Conservation (phyloP, 2,888 invertebrate species). For the Chouioia cunea region DNA sequence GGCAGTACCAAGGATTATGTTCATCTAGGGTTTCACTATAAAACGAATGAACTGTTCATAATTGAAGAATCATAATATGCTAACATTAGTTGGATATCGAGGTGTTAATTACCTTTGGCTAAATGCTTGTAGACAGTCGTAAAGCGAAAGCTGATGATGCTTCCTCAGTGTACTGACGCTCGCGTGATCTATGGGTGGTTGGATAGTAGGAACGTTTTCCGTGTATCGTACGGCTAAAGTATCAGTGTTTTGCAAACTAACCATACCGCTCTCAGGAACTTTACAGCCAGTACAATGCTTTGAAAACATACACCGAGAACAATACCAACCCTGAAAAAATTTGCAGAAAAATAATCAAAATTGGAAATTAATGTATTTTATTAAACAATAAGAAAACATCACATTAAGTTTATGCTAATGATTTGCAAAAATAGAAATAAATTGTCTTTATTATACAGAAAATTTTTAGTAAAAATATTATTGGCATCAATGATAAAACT, state of each 20-base stretch:
- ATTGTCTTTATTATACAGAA: too few species aligned
- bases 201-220: constrained; percentile 65
- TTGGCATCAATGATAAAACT: too few species aligned
- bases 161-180: constrained; percentile 70
- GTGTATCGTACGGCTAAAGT: constrained; percentile 70
- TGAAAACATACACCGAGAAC: constrained; percentile 73
- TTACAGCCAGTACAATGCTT: constrained; percentile 73
- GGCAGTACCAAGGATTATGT: constrained; percentile 78
- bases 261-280: constrained; percentile 67
- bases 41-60: constrained; percentile 36
- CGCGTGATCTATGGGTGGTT: constrained; percentile 67
- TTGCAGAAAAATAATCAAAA: too few species aligned
- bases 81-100: background rate
- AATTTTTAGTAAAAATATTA: too few species aligned
- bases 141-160: constrained; percentile 71
- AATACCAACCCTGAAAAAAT: constrained; percentile 70
- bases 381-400: too few species aligned
- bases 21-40: constrained; percentile 75
- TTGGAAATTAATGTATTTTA: too few species aligned
- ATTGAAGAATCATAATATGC: background rate
- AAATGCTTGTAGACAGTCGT: constrained; percentile 76
- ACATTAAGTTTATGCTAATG: too few species aligned
- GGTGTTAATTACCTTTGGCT: constrained; percentile 70
- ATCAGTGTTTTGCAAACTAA: constrained; percentile 71
- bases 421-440: too few species aligned